Percentiles rank a stretch among this genome's conserved stretches.
Evolutionary conservation across 2,797 vertebrate genomes (phyloP).

Genomic region (Platyrinchus mystaceus): DNA sequence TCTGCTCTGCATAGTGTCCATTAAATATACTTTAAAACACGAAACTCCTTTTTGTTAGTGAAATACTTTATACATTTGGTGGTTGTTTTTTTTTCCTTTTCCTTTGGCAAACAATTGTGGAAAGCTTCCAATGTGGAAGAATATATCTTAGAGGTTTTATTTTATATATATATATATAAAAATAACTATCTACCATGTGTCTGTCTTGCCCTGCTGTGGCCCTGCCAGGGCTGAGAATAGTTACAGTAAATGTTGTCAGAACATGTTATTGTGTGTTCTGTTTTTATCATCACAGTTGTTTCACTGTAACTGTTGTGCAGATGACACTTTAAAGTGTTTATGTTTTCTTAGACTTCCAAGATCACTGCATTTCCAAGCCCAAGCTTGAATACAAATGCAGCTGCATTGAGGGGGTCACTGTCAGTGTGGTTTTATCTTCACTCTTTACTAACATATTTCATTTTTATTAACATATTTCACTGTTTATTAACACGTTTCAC

Average conservation of each 20-base stretch:
- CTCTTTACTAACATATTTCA: too few species aligned
- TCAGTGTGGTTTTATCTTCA: too few species aligned
- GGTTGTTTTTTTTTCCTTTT: neutral
- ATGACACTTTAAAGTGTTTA: neutral
- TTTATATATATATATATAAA: neutral
- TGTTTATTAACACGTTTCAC: neutral
- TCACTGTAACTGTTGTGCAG: neutral
- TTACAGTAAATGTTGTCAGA: neutral
- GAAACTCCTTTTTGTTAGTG: neutral
- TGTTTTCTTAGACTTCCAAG: neutral
- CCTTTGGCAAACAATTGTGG: neutral
- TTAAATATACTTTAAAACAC: neutral
- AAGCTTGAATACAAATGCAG: neutral
- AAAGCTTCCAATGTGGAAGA: neutral
- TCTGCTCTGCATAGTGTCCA: neutral
- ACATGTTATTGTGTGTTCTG: neutral
- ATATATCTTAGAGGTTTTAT: neutral
- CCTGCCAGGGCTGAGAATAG: neutral
- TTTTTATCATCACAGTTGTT: neutral
- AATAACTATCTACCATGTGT: neutral
- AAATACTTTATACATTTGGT: neutral
- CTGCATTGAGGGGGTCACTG: neutral
- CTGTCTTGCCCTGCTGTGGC: neutral
- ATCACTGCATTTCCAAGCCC: neutral
- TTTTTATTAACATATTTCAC: neutral